Evolutionary conservation across 2,888 invertebrate genomes (phyloP).

Genomic region (Oegoconia quadripuncta): DNA sequence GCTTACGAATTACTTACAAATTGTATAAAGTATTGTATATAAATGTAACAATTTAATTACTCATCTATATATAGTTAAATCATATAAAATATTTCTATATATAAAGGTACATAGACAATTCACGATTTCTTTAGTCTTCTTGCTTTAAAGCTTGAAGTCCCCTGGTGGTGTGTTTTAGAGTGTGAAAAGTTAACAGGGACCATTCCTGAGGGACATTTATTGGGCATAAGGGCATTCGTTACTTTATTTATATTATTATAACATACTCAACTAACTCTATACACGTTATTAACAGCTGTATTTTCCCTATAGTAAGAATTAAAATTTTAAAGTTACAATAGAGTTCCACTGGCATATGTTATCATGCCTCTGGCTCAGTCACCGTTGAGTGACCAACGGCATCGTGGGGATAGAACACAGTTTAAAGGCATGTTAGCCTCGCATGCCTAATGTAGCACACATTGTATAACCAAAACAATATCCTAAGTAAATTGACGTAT

Average conservation of each 20-base stretch:
- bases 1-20: not conserved
- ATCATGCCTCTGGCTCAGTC: not conserved
- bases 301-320: too few species aligned
- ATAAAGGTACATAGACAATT: constrained; percentile 41
- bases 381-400: not conserved
- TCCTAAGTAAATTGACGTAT: too few species aligned
- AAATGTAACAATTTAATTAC: constrained; percentile 19
- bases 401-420: constrained; percentile 36
- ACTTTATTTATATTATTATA: too few species aligned
- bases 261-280: too few species aligned
- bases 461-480: too few species aligned
- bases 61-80: constrained; percentile 21
- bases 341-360: too few species aligned
- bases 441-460: constrained; percentile 12
- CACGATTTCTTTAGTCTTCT: constrained; percentile 48
- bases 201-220: not conserved
- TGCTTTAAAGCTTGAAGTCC: constrained; percentile 57
- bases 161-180: constrained; percentile 17
- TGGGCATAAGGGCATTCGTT: too few species aligned
- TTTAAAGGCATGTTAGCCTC: constrained; percentile 45
- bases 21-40: constrained; percentile 3
- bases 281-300: too few species aligned
- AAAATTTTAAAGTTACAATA: too few species aligned
- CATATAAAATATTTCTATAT: constrained; percentile 37
- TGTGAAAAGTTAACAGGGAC: not conserved